Percentiles rank a stretch among this genome's conserved stretches.
Evolutionary conservation across 2,113 vertebrate genomes (phyloP).

Genomic region (Thalassoma bifasciatum): DNA sequence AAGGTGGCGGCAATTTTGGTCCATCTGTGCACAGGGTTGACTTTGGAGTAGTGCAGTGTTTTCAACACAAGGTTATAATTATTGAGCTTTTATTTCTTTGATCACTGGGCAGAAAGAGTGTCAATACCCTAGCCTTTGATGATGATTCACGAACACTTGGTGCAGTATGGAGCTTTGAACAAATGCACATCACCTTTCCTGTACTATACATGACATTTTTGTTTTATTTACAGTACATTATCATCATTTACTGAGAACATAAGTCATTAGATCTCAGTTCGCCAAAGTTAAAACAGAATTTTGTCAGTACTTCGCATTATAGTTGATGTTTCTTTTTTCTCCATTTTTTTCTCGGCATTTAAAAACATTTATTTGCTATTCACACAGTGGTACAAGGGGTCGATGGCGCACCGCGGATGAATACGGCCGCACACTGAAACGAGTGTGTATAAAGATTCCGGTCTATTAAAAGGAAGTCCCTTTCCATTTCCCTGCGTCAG

Average conservation of each 20-base stretch:
- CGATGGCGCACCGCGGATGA: conserved; percentile 76
- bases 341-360: too few species aligned
- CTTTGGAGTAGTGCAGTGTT: neutral
- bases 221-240: too few species aligned
- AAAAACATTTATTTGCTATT: too few species aligned
- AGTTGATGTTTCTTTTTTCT: too few species aligned
- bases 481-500: conserved; percentile 82
- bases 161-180: neutral
- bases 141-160: neutral
- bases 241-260: too few species aligned
- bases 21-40: neutral
- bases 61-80: neutral
- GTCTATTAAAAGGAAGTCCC: conserved; percentile 76
- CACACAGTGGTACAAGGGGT: neutral
- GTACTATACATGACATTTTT: too few species aligned
- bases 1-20: conserved; percentile 34
- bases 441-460: conserved; percentile 82
- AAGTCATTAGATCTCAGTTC: too few species aligned
- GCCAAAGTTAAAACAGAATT: too few species aligned
- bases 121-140: neutral
- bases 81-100: neutral
- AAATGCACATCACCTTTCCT: neutral
- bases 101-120: neutral
- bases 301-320: too few species aligned
- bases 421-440: conserved; percentile 72